Conservation (phyloP, 2,888 invertebrate species). For the Ophioninae sp. region DNA sequence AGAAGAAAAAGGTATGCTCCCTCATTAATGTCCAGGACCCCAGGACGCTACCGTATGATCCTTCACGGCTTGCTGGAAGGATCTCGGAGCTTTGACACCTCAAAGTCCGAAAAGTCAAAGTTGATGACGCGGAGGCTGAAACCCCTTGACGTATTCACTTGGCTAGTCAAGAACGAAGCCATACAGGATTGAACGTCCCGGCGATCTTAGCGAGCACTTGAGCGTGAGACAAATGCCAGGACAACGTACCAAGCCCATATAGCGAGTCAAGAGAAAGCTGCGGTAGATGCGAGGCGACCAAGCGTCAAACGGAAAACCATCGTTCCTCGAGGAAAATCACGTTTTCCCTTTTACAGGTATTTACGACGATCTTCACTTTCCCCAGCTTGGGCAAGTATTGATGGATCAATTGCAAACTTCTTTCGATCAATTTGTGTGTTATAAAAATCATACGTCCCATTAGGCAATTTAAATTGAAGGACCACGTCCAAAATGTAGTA, state of each 20-base stretch:
- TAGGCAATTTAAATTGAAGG: too few relatives aligned
- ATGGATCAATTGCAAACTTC: neutral
- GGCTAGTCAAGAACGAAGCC: conserved; percentile 28
- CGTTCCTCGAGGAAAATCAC: conserved; percentile 3
- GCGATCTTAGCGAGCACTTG: conserved; percentile 1
- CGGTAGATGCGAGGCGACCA: conserved; percentile 17
- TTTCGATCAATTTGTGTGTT: neutral
- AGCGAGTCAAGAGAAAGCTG: neutral
- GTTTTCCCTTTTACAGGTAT: neutral
- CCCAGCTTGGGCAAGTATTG: neutral
- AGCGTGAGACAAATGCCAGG: conserved; percentile 13
- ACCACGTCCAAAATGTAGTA: too few relatives aligned
- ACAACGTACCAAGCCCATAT: conserved; percentile 1
- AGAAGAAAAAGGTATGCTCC: too few relatives aligned
- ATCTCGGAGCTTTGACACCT: neutral
- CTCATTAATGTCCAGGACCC: neutral
- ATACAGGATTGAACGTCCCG: conserved; percentile 16
- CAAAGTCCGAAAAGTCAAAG: conserved; percentile 9
- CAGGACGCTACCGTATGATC: too few relatives aligned
- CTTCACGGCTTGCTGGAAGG: neutral
- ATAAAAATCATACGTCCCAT: too few relatives aligned
- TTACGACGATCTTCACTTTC: neutral
- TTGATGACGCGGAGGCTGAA: conserved; percentile 1
- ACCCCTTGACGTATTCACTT: conserved; percentile 1
- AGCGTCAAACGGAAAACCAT: conserved; percentile 25